These are phyloP conservation scores for Mesoligia furuncula DNA, from an alignment of 2,888 invertebrate species.

Conservation along the genomic window DNA sequence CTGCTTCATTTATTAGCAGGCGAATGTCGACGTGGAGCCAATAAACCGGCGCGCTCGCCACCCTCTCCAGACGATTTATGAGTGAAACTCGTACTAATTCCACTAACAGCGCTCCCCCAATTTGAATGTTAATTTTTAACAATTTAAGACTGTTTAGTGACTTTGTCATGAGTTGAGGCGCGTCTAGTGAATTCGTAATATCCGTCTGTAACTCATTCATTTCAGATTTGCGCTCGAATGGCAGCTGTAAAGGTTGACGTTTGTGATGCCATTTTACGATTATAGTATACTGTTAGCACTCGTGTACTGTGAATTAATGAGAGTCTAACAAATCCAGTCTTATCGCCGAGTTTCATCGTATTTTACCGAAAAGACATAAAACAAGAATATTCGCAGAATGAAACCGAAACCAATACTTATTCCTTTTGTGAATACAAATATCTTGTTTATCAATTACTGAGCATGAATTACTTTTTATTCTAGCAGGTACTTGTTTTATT, in stretches of 20 bases:
- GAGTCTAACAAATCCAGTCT: slow-evolving; percentile 50
- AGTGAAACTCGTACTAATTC: slow-evolving; percentile 87
- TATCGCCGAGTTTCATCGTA: slow-evolving; percentile 42
- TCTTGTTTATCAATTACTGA: slow-evolving; percentile 56
- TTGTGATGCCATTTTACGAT: slow-evolving; percentile 76
- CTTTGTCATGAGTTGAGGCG: slow-evolving; percentile 82
- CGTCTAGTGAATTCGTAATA: slow-evolving; percentile 79
- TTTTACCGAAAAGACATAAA: slow-evolving; percentile 44
- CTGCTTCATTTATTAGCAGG: slow-evolving; percentile 89
- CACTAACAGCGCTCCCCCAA: slow-evolving; percentile 88
- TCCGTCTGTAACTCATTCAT: slow-evolving; percentile 72
- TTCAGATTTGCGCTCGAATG: slow-evolving; percentile 76
- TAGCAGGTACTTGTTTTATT: slow-evolving; percentile 61
- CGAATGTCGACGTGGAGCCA: slow-evolving; percentile 86
- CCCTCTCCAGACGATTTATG: slow-evolving; percentile 89
- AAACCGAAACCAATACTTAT: slow-evolving; percentile 39
- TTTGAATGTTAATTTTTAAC: slow-evolving; percentile 90
- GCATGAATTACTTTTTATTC: slow-evolving; percentile 65
- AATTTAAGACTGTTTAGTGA: slow-evolving; percentile 87
- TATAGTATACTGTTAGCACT: slow-evolving; percentile 71
- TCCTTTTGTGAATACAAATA: slow-evolving; percentile 53
- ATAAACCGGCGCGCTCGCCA: slow-evolving; percentile 84
- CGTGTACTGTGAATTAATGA: slow-evolving; percentile 70
- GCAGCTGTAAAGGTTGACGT: slow-evolving; percentile 73
- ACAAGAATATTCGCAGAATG: slow-evolving; percentile 48